These are phyloP conservation scores for Apostichopus parvimensis DNA, from an alignment of 35 echinoderm and acorn worm genomes.

Conservation along the genomic window DNA sequence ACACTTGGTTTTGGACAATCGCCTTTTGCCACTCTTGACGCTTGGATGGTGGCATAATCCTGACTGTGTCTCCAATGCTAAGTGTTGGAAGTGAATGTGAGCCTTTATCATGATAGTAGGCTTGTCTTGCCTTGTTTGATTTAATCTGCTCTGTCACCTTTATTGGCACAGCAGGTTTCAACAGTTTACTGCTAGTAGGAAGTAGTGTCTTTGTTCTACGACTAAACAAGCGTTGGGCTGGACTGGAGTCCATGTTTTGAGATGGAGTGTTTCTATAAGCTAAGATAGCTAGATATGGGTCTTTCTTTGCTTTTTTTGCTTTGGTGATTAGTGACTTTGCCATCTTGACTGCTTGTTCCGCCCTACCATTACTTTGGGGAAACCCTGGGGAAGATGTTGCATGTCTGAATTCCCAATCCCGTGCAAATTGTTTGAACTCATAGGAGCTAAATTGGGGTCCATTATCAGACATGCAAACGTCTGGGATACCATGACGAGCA, in stretches of 20 bases:
- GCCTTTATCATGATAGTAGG: conserved; percentile 42
- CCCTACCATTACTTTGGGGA: conserved; percentile 24
- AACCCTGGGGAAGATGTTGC: conserved; percentile 48
- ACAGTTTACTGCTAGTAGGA: conserved; percentile 45
- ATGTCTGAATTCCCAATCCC: conserved; percentile 63
- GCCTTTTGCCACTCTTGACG: conserved; percentile 19
- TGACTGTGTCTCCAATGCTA: conserved; percentile 14
- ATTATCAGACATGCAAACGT: conserved; percentile 59
- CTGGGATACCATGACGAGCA: conserved; percentile 63
- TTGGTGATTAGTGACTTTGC: conserved; percentile 18
- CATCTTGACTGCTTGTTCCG: conserved; percentile 41
- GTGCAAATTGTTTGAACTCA: conserved; percentile 60
- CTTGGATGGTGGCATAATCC: conserved; percentile 10
- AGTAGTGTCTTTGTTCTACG: conserved; percentile 45
- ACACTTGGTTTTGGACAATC: not conserved
- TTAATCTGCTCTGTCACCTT: conserved; percentile 26
- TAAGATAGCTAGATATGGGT: conserved; percentile 51
- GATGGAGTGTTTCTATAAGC: conserved; percentile 43
- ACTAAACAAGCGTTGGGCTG: conserved; percentile 25
- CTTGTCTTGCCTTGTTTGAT: conserved; percentile 32
- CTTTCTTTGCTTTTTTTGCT: conserved; percentile 7
- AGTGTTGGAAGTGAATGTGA: not conserved
- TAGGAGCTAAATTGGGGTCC: conserved; percentile 47
- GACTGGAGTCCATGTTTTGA: conserved; percentile 28
- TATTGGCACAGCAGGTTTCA: conserved; percentile 10